A percentile compares a stretch with the other conserved stretches of the same genome.
These are phyloP conservation scores for Eutrigla gurnardus DNA, from an alignment of 2,797 vertebrate species.

Conservation along the genomic window DNA sequence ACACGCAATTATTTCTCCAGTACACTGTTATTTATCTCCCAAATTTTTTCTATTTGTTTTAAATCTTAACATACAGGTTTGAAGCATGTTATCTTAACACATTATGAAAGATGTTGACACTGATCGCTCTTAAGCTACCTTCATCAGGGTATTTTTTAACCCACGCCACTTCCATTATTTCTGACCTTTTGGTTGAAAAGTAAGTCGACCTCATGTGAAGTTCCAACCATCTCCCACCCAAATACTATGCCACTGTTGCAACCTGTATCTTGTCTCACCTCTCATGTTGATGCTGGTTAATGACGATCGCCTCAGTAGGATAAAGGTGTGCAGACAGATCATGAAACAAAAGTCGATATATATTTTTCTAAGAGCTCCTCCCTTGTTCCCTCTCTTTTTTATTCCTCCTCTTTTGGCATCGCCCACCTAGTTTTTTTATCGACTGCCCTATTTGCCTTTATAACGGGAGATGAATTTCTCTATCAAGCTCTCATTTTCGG, in stretches of 20 bases:
- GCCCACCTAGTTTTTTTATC: slow-evolving; percentile 36
- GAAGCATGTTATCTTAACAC: background rate
- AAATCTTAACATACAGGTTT: background rate
- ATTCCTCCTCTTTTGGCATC: slow-evolving; percentile 27
- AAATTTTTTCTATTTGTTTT: background rate
- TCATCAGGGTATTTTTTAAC: background rate
- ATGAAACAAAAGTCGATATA: slow-evolving; percentile 34
- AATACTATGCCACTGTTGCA: background rate
- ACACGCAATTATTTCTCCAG: background rate
- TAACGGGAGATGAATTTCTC: slow-evolving; percentile 11
- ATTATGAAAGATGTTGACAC: background rate
- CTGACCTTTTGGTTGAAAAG: background rate
- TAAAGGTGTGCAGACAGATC: slow-evolving; percentile 23
- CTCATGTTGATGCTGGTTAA: slow-evolving; percentile 70
- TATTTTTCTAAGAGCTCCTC: slow-evolving; percentile 51
- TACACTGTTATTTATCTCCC: too few species aligned
- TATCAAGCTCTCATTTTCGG: slow-evolving; percentile 21
- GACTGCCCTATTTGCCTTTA: slow-evolving; percentile 19
- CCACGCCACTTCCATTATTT: background rate
- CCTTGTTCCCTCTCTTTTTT: slow-evolving; percentile 28
- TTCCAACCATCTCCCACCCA: background rate
- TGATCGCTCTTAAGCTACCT: background rate
- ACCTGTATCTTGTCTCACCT: slow-evolving; percentile 71
- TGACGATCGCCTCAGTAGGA: slow-evolving; percentile 27
- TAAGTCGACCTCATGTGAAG: background rate